These are phyloP conservation scores for Panthera tigris DNA, from an alignment of 2,113 vertebrate species.

Conservation along the genomic window DNA sequence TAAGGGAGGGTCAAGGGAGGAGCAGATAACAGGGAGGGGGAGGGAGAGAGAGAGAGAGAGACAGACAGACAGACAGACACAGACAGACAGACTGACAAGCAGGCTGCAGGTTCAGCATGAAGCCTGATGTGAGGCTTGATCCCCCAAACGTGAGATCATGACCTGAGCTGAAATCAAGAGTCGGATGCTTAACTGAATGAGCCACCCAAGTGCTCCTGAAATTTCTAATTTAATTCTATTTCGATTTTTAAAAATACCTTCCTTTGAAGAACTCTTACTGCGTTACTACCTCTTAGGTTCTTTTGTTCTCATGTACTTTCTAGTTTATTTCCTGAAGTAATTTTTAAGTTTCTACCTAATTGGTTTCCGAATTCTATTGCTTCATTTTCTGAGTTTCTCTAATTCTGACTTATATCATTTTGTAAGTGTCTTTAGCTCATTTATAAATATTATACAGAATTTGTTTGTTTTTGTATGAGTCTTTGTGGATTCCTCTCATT, in stretches of 20 bases:
- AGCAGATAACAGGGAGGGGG: no score
- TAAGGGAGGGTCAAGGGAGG: no score
- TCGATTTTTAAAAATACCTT: not conserved
- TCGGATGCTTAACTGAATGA: no score
- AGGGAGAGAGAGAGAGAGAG: no score
- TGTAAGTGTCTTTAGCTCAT: not conserved
- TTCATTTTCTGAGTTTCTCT: slow-evolving; percentile 15
- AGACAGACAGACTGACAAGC: no score
- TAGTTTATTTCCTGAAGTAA: not conserved
- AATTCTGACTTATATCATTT: not conserved
- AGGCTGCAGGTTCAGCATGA: no score
- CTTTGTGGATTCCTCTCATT: not conserved
- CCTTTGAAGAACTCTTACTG: not conserved
- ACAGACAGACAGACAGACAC: no score
- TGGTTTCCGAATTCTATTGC: not conserved
- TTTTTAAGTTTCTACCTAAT: not conserved
- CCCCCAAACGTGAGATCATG: no score
- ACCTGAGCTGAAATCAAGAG: no score
- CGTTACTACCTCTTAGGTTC: not conserved
- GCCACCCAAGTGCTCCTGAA: no score
- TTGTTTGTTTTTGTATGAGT: not conserved
- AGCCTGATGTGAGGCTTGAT: no score
- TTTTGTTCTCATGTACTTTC: not conserved
- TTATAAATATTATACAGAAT: not conserved
- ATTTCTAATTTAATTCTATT: not conserved